Conservation (phyloP, 2,797 vertebrate species). For the Hipposideros larvatus region DNA sequence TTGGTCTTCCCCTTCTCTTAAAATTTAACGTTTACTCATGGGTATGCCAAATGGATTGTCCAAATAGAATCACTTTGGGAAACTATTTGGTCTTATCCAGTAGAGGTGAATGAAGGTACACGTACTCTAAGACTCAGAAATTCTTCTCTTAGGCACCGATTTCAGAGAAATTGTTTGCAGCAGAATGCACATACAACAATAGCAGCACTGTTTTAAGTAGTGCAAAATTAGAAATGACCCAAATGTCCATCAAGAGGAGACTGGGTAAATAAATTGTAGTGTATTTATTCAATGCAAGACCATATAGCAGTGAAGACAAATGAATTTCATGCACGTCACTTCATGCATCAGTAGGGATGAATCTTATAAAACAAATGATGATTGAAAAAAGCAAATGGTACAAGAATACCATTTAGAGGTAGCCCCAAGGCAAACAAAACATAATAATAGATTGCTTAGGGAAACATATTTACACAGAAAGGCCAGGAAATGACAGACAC, state of each 20-base stretch:
- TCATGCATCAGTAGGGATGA: slow-evolving; percentile 8
- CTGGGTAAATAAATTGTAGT: not conserved
- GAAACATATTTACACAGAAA: slow-evolving; percentile 25
- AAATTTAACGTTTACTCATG: not conserved
- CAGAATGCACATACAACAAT: not conserved
- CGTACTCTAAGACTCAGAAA: not conserved
- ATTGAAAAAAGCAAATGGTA: slow-evolving; percentile 48
- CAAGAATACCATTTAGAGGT: not conserved
- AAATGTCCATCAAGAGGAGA: not conserved
- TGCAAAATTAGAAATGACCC: slow-evolving; percentile 22
- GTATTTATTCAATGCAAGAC: not conserved
- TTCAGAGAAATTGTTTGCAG: not conserved
- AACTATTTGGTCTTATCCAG: not conserved
- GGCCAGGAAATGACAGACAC: slow-evolving; percentile 36
- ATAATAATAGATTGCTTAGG: slow-evolving; percentile 24
- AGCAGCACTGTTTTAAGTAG: slow-evolving; percentile 9
- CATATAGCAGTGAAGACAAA: not conserved
- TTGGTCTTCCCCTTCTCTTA: not conserved
- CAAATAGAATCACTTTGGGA: not conserved
- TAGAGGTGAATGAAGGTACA: not conserved
- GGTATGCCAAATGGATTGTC: not conserved
- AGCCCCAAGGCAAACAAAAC: slow-evolving; percentile 1
- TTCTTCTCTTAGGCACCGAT: not conserved
- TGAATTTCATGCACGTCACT: not conserved
- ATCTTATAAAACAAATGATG: slow-evolving; percentile 25